Evolutionary conservation across 2,888 invertebrate species (phyloP).

Genomic region (Spialia ferax): DNA sequence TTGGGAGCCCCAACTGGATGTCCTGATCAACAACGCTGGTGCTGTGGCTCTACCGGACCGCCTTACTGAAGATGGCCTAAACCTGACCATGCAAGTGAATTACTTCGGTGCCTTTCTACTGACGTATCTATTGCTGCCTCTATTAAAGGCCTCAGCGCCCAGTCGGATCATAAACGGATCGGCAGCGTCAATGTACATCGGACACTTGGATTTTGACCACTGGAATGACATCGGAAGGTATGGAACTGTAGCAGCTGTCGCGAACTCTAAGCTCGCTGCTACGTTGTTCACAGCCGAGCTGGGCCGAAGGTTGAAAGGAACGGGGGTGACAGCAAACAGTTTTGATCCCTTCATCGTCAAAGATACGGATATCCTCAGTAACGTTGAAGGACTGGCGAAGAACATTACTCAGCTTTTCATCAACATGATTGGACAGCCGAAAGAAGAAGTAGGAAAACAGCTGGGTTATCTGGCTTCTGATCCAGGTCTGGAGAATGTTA

Average conservation of each 20-base stretch:
- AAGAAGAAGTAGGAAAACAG: slow-evolving; percentile 69
- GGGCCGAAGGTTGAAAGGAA: slow-evolving; percentile 80
- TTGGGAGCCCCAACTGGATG: slow-evolving; percentile 73
- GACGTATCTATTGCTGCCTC: slow-evolving; percentile 88
- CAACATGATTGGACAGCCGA: slow-evolving; percentile 65
- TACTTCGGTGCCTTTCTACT: slow-evolving; percentile 91
- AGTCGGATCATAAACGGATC: slow-evolving; percentile 89
- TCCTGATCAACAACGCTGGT: slow-evolving; percentile 88
- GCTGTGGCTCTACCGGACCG: slow-evolving; percentile 70
- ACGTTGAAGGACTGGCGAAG: slow-evolving; percentile 55
- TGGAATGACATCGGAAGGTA: slow-evolving; percentile 71
- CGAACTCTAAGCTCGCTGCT: slow-evolving; percentile 87
- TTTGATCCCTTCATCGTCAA: slow-evolving; percentile 83
- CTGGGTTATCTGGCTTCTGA: slow-evolving; percentile 68
- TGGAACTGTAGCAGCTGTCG: slow-evolving; percentile 57
- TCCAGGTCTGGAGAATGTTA: slow-evolving; percentile 57
- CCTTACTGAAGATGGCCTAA: slow-evolving; percentile 88
- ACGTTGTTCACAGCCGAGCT: slow-evolving; percentile 88
- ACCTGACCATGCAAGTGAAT: slow-evolving; percentile 89
- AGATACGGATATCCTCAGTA: slow-evolving; percentile 65
- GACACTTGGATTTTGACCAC: slow-evolving; percentile 70
- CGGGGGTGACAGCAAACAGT: slow-evolving; percentile 88
- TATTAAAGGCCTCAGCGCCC: slow-evolving; percentile 83
- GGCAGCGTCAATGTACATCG: slow-evolving; percentile 85
- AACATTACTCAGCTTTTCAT: slow-evolving; percentile 60